phyloP scores from a whole-genome alignment of 2,797 vertebrate species.

The Hypotaenidia philippensis region DNA sequence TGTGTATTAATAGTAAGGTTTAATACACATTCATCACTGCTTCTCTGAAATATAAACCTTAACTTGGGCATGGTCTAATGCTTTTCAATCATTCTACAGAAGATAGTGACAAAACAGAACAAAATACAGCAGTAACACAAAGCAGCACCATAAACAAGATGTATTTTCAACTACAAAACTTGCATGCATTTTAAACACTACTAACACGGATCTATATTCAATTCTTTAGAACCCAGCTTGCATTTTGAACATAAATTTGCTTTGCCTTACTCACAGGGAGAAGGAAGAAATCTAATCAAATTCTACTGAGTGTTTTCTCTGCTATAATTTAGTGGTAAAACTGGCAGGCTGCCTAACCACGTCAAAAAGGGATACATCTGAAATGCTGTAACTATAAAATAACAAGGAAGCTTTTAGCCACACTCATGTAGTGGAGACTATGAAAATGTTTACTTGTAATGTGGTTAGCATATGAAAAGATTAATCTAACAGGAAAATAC shows the following conservation, averaged over 20 bases:
- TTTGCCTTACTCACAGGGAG: constrained; percentile 23
- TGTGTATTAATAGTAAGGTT: neutral
- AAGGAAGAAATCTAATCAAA: constrained; percentile 69
- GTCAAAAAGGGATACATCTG: constrained; percentile 68
- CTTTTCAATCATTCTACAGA: constrained; percentile 15
- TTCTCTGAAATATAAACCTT: neutral
- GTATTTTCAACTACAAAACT: constrained; percentile 34
- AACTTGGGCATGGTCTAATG: neutral
- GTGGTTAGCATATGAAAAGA: constrained; percentile 83
- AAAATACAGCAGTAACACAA: neutral
- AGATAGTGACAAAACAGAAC: neutral
- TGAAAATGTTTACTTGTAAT: constrained; percentile 80
- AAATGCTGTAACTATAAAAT: constrained; percentile 76
- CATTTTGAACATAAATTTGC: constrained; percentile 56
- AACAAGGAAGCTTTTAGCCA: constrained; percentile 78
- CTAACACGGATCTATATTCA: constrained; percentile 25
- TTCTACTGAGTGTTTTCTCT: constrained; percentile 73
- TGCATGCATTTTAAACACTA: constrained; percentile 33
- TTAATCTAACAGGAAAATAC: constrained; percentile 83
- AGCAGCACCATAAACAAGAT: constrained; percentile 14
- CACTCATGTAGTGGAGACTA: constrained; percentile 75
- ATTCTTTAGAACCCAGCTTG: constrained; percentile 33
- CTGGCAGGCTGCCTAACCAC: constrained; percentile 71
- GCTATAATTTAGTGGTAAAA: constrained; percentile 76
- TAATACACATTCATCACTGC: neutral